Base-by-base conservation (phyloP, 2,113 vertebrate genomes). In the Leptobrachium leishanense region DNA sequence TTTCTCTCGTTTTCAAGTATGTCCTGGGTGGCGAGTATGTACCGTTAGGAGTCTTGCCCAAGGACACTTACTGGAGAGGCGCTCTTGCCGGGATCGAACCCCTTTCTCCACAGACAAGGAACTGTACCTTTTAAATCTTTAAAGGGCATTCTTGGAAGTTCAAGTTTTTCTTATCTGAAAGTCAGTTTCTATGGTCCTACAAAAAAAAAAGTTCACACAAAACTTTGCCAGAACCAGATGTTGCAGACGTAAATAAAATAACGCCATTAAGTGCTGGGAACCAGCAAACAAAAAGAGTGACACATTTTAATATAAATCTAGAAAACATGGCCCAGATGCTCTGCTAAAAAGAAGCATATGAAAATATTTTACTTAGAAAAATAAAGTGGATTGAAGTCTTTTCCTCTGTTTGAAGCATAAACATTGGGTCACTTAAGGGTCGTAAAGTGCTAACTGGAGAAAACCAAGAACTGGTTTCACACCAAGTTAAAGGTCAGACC, bases 371-470 rank as follows among this genome's bases (percentile, higher is more conserved):
- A 74, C 40, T 63, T 81, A 68, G n/a, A 81, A 74, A 62, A 74
- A 55, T 81, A 67, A 74, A 81, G 78, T 81, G 78, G 78, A 81
- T 74, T 72, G 78, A 74, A 74, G 64, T 43, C 72, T 81, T 76
- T 31, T 68, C 72, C 64, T 74, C 65, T 68, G 71, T 74, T 68
- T 74, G 71, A 81, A 81, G 64, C 72, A 74, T 81, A 81, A 81
- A 81, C 78, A 81, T 57, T 68, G 65, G 78, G 78, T 81, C 72
- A 81, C 78, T 81, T 81, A 68, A 81, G 78, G 63, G 78, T 81
- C 72, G 44, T 81, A 81, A 81, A 81, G 72, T 74, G 78, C 78
- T 81, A 15, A 65, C 72, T 74, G 72, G 57, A 74, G 65, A 74
- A 53, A 53, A 50, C 71, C 43, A 64, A 57, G 72, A 44, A 62